Evolutionary conservation across 2,797 vertebrate genomes (phyloP).

Genomic region (Siniperca obscura): DNA sequence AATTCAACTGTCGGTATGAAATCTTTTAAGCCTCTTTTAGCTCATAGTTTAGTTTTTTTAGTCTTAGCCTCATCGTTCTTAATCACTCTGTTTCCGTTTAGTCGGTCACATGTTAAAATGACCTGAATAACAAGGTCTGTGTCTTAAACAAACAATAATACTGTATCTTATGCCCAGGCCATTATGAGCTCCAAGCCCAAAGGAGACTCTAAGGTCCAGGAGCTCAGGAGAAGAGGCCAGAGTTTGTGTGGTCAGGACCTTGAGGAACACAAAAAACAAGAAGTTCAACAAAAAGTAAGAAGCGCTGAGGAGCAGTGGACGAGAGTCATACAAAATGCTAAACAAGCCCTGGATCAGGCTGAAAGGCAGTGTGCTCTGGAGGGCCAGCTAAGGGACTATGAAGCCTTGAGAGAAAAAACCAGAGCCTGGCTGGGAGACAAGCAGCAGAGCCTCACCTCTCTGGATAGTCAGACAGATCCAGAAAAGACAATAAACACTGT

Average conservation of each 20-base stretch:
- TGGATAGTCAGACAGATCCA: slow-evolving; percentile 74
- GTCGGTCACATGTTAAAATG: not conserved
- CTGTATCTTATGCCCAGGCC: slow-evolving; percentile 73
- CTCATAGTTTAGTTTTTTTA: not conserved
- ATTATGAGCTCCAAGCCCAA: slow-evolving; percentile 78
- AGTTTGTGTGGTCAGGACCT: slow-evolving; percentile 60
- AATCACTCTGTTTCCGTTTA: not conserved
- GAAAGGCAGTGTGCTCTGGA: slow-evolving; percentile 72
- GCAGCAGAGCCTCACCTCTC: slow-evolving; percentile 77
- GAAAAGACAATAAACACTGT: slow-evolving; percentile 79
- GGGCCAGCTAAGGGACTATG: slow-evolving; percentile 70
- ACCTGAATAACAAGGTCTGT: not conserved
- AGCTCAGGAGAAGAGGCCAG: slow-evolving; percentile 65
- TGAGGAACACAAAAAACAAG: slow-evolving; percentile 56
- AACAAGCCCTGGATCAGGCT: slow-evolving; percentile 38
- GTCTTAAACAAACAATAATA: not conserved
- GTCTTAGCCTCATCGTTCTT: not conserved
- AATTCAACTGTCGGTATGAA: not conserved
- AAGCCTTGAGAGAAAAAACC: slow-evolving; percentile 76
- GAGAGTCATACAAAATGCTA: slow-evolving; percentile 34
- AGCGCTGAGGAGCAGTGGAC: slow-evolving; percentile 71
- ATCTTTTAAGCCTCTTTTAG: not conserved
- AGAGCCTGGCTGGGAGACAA: slow-evolving; percentile 85
- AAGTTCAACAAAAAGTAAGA: slow-evolving; percentile 55
- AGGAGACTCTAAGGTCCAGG: slow-evolving; percentile 83